A percentile compares a stretch with the other conserved stretches of the same genome.
phyloP scores from a whole-genome alignment of 2,888 invertebrate genomes.

The Dasysyrphus albostriatus region DNA sequence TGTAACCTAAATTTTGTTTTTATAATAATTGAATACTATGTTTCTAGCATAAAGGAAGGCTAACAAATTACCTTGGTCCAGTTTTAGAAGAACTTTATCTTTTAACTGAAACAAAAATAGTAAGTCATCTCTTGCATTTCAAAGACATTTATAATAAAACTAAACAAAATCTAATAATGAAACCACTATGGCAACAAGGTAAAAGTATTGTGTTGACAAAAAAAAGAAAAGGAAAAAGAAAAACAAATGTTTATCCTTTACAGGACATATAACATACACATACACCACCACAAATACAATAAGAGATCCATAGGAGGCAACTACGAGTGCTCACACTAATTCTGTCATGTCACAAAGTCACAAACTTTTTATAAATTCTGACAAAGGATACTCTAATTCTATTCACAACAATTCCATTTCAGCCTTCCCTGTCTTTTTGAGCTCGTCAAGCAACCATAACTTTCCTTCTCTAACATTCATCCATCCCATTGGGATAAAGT shows the following conservation, averaged over 20 bases:
- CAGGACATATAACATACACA: background rate
- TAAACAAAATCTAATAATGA: constrained; percentile 32
- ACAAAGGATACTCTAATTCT: constrained; percentile 70
- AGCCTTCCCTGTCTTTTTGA: constrained; percentile 19
- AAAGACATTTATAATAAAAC: constrained; percentile 7
- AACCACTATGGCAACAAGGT: constrained; percentile 8
- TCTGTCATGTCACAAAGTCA: constrained; percentile 70
- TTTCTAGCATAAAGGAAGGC: background rate
- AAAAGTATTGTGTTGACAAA: constrained; percentile 6
- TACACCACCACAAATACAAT: constrained; percentile 3
- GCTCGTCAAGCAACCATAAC: background rate
- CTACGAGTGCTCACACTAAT: constrained; percentile 63
- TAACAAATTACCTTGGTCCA: constrained; percentile 31
- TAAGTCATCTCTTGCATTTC: background rate
- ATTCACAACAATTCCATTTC: constrained; percentile 65
- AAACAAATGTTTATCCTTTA: constrained; percentile 20
- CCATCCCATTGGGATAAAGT: background rate
- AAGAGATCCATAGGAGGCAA: constrained; percentile 43
- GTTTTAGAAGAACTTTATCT: constrained; percentile 4
- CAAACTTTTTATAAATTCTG: constrained; percentile 63
- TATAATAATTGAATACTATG: background rate
- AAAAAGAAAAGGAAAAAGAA: background rate
- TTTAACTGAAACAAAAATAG: background rate
- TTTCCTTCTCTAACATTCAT: constrained; percentile 3
- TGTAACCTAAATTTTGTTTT: background rate